These are phyloP conservation scores for Rhipidura dahli DNA, from an alignment of 2,113 vertebrate genomes.

Conservation along the genomic window DNA sequence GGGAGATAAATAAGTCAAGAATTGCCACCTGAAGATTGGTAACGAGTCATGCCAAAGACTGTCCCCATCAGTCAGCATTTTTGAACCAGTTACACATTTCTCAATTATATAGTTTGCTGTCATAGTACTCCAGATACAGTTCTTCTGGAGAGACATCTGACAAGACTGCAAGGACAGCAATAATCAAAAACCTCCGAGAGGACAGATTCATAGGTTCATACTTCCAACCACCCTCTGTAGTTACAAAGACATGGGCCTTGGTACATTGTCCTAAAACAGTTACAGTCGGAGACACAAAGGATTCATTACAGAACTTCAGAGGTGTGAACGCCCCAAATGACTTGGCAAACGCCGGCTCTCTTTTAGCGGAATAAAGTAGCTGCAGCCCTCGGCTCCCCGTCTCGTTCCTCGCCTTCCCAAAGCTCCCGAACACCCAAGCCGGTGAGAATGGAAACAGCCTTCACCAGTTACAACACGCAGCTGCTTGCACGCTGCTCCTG, in stretches of 20 bases:
- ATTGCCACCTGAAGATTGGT: not conserved
- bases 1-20: not conserved
- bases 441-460: not conserved
- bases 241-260: not conserved
- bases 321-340: not conserved
- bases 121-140: constrained; percentile 83
- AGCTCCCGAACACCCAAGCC: not conserved
- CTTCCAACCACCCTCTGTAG: not conserved
- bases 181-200: constrained; percentile 32
- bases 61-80: not conserved
- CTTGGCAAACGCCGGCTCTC: not conserved
- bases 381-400: not conserved
- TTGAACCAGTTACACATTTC: constrained; percentile 79
- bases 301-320: not conserved
- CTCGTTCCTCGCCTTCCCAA: not conserved
- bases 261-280: not conserved
- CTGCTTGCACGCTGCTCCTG: not conserved
- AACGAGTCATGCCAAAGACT: not conserved
- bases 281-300: not conserved
- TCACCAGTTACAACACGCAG: accelerated
- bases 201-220: not conserved
- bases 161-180: constrained; percentile 79
- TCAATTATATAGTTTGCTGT: constrained; percentile 73
- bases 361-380: not conserved
- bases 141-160: constrained; percentile 87